Percentiles rank a stretch among this genome's conserved stretches.
Conservation (phyloP, 2,888 invertebrate genomes). For the Scaptomyza caliginosa region DNA sequence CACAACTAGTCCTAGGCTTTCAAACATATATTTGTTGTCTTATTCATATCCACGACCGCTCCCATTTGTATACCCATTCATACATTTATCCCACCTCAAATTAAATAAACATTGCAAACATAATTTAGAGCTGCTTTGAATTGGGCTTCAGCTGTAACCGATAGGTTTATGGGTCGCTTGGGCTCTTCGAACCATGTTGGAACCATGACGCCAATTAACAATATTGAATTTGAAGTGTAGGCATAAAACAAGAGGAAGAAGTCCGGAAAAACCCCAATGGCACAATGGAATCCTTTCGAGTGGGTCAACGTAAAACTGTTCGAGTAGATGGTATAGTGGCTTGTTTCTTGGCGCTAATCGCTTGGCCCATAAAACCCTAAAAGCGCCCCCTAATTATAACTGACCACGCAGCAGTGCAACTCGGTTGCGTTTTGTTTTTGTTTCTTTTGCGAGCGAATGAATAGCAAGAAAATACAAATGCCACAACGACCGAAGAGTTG, state of each 20-base stretch:
- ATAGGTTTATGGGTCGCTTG: conserved; percentile 54
- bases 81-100: background rate
- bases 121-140: conserved; percentile 43
- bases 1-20: background rate
- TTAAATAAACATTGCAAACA: conserved; percentile 44
- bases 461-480: conserved; percentile 30
- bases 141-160: conserved; percentile 47
- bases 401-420: conserved; percentile 78
- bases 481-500: conserved; percentile 39
- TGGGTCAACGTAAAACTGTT: conserved; percentile 58
- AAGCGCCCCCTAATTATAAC: conserved; percentile 72
- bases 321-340: conserved; percentile 17
- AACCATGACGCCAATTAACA: conserved; percentile 70
- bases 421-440: conserved; percentile 58
- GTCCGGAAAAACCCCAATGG: background rate
- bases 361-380: conserved; percentile 61
- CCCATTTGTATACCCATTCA: conserved; percentile 25
- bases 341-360: conserved; percentile 64
- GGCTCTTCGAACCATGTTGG: conserved; percentile 21
- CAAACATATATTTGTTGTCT: conserved; percentile 27
- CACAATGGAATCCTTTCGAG: conserved; percentile 11
- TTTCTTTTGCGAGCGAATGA: conserved; percentile 28
- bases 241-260: background rate
- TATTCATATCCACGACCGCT: conserved; percentile 26
- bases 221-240: conserved; percentile 53